These are phyloP conservation scores for Nemapogon koenigi DNA, from an alignment of 2,888 invertebrate species.

Conservation along the genomic window DNA sequence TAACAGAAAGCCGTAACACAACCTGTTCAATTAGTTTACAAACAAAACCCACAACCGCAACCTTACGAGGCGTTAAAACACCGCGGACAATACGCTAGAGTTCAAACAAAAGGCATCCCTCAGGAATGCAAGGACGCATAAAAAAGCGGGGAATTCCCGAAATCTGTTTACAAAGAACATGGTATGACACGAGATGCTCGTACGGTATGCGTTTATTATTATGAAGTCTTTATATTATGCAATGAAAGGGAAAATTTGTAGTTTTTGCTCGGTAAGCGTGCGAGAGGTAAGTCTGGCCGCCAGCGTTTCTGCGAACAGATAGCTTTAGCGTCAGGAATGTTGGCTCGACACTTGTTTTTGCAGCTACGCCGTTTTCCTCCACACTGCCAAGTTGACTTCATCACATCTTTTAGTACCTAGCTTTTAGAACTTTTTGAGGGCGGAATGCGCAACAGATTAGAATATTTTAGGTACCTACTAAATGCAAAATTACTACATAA, in stretches of 20 bases:
- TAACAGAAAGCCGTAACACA: too few relatives aligned
- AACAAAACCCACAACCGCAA: too few relatives aligned
- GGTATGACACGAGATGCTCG: slow-evolving; percentile 31
- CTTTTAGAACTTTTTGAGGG: too few relatives aligned
- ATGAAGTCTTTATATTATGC: slow-evolving; percentile 37
- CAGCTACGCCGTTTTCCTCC: too few relatives aligned
- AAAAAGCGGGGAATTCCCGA: slow-evolving; percentile 59
- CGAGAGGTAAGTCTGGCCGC: slow-evolving; percentile 1
- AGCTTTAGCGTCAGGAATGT: slow-evolving; percentile 12
- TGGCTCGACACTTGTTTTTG: background rate
- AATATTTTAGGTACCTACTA: too few relatives aligned
- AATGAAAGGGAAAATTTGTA: slow-evolving; percentile 59
- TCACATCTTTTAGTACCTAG: too few relatives aligned
- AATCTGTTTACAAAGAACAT: slow-evolving; percentile 54
- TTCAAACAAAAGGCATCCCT: slow-evolving; percentile 63
- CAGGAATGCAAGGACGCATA: slow-evolving; percentile 54
- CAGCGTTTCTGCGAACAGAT: slow-evolving; percentile 34
- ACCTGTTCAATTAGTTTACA: too few relatives aligned
- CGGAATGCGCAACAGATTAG: too few relatives aligned
- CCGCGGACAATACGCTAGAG: slow-evolving; percentile 36
- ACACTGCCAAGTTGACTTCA: too few relatives aligned
- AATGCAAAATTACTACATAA: too few relatives aligned
- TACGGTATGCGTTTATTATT: slow-evolving; percentile 47
- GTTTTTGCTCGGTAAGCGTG: slow-evolving; percentile 40
- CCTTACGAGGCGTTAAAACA: too few relatives aligned